Percentiles rank a stretch among this genome's conserved stretches.
These are phyloP conservation scores for Mohoua ochrocephala DNA, from an alignment of 2,113 vertebrate genomes.

Conservation along the genomic window DNA sequence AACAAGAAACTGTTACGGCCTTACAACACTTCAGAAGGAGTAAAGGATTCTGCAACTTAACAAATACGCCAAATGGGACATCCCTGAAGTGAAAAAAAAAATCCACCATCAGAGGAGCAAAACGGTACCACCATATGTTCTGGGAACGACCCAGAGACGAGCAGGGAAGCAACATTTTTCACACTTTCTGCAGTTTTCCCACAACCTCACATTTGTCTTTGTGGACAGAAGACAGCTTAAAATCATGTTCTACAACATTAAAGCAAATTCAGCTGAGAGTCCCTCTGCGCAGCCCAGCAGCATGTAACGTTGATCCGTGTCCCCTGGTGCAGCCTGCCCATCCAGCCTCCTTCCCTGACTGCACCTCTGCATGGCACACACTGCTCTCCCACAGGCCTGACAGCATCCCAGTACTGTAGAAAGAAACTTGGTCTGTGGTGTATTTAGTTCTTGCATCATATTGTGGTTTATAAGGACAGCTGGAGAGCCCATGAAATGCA, in stretches of 20 bases:
- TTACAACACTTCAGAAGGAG: background rate
- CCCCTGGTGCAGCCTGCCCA: fast-evolving
- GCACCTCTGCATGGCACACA: background rate
- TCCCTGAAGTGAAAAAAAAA: background rate
- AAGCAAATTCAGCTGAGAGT: background rate
- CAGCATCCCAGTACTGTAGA: background rate
- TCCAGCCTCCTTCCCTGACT: background rate
- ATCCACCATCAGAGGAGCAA: background rate
- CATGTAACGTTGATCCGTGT: fast-evolving
- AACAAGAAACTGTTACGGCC: background rate
- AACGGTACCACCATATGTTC: background rate
- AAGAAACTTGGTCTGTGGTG: background rate
- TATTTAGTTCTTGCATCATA: background rate
- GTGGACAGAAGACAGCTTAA: background rate
- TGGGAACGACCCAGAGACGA: background rate
- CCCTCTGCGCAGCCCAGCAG: background rate
- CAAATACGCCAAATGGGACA: background rate
- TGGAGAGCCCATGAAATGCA: background rate
- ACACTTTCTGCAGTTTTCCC: background rate
- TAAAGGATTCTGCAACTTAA: background rate
- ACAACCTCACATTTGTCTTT: background rate
- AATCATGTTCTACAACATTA: fast-evolving
- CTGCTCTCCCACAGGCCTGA: background rate
- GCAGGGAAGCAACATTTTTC: background rate
- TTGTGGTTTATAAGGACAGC: background rate